Evolutionary conservation across 2,888 invertebrate genomes (phyloP).

Genomic region (Lissocephala sabroskyi): DNA sequence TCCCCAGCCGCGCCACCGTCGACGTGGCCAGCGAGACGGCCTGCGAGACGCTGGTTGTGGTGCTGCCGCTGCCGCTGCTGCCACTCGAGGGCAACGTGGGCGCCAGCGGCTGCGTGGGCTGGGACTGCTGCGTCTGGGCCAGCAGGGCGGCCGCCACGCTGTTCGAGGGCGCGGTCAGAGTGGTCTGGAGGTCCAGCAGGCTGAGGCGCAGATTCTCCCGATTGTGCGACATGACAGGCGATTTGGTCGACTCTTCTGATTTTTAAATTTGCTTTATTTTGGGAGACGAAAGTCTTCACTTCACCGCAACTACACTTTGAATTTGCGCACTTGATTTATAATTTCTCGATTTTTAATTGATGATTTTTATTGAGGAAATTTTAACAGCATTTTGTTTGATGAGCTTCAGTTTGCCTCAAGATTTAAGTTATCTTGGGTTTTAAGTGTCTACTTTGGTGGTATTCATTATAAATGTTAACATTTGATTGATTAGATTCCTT

Average conservation of each 20-base stretch:
- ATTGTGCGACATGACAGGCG: constrained; percentile 62
- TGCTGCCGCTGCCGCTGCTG: constrained; percentile 42
- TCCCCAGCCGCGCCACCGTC: constrained; percentile 56
- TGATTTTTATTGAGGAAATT: constrained; percentile 18
- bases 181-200: constrained; percentile 67
- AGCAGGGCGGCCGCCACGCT: constrained; percentile 43
- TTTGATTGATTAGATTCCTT: no score
- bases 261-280: constrained; percentile 12
- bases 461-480: no score
- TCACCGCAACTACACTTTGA: constrained; percentile 6
- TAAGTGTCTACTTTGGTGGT: no score
- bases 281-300: constrained; percentile 7
- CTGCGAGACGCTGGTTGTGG: constrained; percentile 62
- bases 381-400: constrained; percentile 49
- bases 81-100: constrained; percentile 12
- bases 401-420: no score
- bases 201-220: constrained; percentile 71
- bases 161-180: constrained; percentile 54
- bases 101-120: constrained; percentile 15
- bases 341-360: constrained; percentile 2
- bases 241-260: constrained; percentile 7
- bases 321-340: no score
- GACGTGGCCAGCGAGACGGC: constrained; percentile 63
- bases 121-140: constrained; percentile 34
- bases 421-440: no score